Evolutionary conservation across 2,113 vertebrate genomes (phyloP), one percentile per base, ranked within the genome.

Genomic region (Aspiorhynchus laticeps): DNA sequence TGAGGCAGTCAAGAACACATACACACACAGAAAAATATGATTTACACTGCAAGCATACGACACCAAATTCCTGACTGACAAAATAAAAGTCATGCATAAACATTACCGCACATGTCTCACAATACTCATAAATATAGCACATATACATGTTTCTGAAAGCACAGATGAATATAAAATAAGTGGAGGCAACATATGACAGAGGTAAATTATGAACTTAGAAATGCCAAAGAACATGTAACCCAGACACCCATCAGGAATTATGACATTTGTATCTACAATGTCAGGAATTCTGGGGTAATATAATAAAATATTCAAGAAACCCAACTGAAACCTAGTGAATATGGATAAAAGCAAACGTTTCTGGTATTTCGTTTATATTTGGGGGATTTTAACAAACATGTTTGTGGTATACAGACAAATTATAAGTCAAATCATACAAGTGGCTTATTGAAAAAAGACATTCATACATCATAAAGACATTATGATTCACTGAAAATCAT

Each of bases 221-320:
- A 81, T 46, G 38, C n/a, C 78, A 81, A 65, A 81, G 38, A 15
- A 65, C 56, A 81, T 43, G 12, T n/a, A 61, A 63, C 59, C n/a
- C 24, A 43, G 79, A 26, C 17, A 14, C 4, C 53, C 7, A 28
- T 28, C 38, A 79, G 77, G 17, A 79, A 79, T 36, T 77, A 12
- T 77, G 43, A 77, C 14, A 76, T 69, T 69, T 69, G 2, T 69
- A 69, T 69, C 10, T 28, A 65, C 5, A 65, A 26, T 31, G 12
- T 67, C 31, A 26, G 38, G 11, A 75, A 46, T 74, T 74, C 0
- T 74, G 21, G 7, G 1, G 21, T 43, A n/a, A 73, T 33, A 33
- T 69, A 19, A 8, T 46, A 5, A 31, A 31, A 53, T 33, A 78
- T 53, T 78, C 28, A 53, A 79, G 28, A 56, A 79, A 56, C 31